These are phyloP conservation scores for Sminthopsis crassicaudata DNA, from an alignment of 2,113 vertebrate genomes.

Conservation along the genomic window DNA sequence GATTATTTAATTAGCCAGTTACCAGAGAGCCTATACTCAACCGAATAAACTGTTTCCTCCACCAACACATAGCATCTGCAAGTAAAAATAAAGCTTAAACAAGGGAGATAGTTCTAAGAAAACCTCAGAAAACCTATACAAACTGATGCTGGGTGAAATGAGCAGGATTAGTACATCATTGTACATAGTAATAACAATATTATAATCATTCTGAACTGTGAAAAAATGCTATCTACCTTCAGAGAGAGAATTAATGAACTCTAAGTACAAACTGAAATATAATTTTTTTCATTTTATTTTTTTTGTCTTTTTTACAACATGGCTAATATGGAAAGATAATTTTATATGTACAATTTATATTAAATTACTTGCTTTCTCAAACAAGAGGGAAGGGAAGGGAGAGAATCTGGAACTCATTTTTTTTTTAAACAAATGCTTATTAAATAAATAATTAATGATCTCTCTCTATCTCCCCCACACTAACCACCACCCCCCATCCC, in stretches of 20 bases:
- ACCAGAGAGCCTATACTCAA: not conserved
- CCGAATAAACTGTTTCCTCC: not conserved
- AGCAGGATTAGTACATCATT: not conserved
- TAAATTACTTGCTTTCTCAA: not conserved
- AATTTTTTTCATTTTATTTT: not conserved
- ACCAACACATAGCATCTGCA: not conserved
- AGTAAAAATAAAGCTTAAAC: not conserved
- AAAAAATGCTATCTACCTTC: not conserved
- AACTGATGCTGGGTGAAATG: not conserved
- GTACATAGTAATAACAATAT: not conserved
- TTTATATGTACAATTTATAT: not conserved
- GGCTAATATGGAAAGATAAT: not conserved
- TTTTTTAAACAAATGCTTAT: not conserved
- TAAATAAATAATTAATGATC: not conserved
- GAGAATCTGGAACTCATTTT: not conserved
- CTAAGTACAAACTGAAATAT: not conserved
- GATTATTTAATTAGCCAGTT: not conserved
- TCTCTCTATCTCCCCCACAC: no score
- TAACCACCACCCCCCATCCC: no score
- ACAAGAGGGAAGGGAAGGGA: not conserved
- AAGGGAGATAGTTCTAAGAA: not conserved
- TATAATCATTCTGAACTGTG: not conserved
- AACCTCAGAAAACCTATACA: not conserved
- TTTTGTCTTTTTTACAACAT: not conserved
- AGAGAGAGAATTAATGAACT: not conserved